Evolutionary conservation across 2,797 vertebrate species (phyloP), one percentile per base, ranked within the genome.

Genomic region (Spea hammondii): DNA sequence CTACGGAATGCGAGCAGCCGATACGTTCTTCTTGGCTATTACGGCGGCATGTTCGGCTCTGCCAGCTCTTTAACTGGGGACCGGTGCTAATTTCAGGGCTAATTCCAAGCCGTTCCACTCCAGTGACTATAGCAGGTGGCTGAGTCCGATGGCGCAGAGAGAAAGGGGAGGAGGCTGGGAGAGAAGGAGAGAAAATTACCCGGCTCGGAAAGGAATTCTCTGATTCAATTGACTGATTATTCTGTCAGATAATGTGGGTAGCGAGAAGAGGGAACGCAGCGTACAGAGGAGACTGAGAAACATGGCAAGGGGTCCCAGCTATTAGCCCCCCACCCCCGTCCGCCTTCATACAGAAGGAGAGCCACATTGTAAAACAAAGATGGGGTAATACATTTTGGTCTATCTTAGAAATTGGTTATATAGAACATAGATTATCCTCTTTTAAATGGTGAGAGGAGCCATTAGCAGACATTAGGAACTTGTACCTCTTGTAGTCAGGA

Each of bases 31-130:
- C 65, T 78, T 77, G 75, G 75, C 80, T 82, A 78, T 78, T 82
- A 77, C 77, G 70, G 57, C 69, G 80, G 80, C 75, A 82, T 77
- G 79, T 77, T 73, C 80, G 65, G 65, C 65, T 65, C 75, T 94
- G 94, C 93, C 95, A 96, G 92, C 91, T 94, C 93, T 94, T 97
- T 97, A 97, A 93, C 93, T 92, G 92, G 93, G 91, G 94, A 95
- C 93, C 91, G 92, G 92, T 94, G 93, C 95, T 97, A 96, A 97
- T 98, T 97, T 97, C 95, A 93, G 93, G 96, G 93, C 94, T 96
- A 96, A 97, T 96, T 95, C 93, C 90, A 94, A 96, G 92, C 92
- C 47, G 94, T 97, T 97, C 95, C 93, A 92, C 94, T 90, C 93
- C 92, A 90, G 59, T 91, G 94, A 89, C 89, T 92, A 89, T 92